phyloP scores from a whole-genome alignment of 2,888 invertebrate genomes.

The Sabellastarte sp. region DNA sequence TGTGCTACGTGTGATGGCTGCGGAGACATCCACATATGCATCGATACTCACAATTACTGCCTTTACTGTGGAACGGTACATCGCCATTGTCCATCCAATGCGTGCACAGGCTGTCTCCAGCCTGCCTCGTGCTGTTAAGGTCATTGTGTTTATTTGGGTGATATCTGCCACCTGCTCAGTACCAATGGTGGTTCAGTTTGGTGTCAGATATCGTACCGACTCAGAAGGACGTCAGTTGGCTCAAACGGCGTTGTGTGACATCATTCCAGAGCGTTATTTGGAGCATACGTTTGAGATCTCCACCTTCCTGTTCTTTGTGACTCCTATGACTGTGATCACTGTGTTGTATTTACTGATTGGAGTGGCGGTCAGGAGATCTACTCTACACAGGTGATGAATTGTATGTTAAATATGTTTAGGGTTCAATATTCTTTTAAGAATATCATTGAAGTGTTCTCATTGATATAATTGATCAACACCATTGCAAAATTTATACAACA shows the following conservation, averaged over 20 bases:
- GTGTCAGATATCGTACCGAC: constrained; percentile 63
- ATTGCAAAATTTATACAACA: too few relatives aligned
- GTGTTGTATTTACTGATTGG: constrained; percentile 69
- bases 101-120: constrained; percentile 79
- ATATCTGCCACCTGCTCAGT: constrained; percentile 68
- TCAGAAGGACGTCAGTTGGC: constrained; percentile 58
- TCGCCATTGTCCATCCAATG: constrained; percentile 80
- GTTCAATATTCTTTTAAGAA: too few relatives aligned
- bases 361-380: constrained; percentile 39
- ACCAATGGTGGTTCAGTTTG: constrained; percentile 74
- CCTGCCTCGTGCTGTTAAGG: constrained; percentile 76
- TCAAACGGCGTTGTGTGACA: constrained; percentile 66
- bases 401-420: too few relatives aligned
- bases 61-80: constrained; percentile 82
- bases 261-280: constrained; percentile 56
- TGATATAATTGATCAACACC: too few relatives aligned
- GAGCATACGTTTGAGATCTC: constrained; percentile 65
- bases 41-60: constrained; percentile 80
- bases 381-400: constrained; percentile 4
- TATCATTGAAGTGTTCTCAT: too few relatives aligned
- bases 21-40: constrained; percentile 72
- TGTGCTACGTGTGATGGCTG: constrained; percentile 69
- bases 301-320: constrained; percentile 76
- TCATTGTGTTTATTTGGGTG: constrained; percentile 79
- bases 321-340: constrained; percentile 82